These are phyloP conservation scores for Synergus japonicus DNA, from an alignment of 2,888 invertebrate species.

Conservation along the genomic window DNA sequence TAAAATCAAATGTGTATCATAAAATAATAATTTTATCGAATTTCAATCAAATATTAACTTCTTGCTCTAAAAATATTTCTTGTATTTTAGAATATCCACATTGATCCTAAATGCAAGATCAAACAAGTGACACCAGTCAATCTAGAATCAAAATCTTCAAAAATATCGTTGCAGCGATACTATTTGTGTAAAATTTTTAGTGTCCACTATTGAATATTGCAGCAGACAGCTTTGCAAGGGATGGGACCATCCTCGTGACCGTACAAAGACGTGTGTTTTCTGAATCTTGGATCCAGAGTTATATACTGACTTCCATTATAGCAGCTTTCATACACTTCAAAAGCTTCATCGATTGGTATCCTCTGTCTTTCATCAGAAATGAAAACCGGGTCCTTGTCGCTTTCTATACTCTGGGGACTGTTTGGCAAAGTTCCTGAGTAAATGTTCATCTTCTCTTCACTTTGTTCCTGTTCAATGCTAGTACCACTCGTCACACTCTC, in stretches of 20 bases:
- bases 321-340: slow-evolving; percentile 73
- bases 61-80: no score
- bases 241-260: slow-evolving; percentile 60
- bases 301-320: slow-evolving; percentile 58
- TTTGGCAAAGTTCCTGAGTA: slow-evolving; percentile 59
- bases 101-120: no score
- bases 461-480: slow-evolving; percentile 58
- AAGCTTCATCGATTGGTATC: slow-evolving; percentile 71
- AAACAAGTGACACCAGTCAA: neutral
- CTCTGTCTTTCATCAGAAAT: slow-evolving; percentile 56
- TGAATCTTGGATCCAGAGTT: slow-evolving; percentile 50
- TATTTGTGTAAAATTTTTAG: neutral
- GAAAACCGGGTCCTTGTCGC: slow-evolving; percentile 64
- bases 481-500: slow-evolving; percentile 62
- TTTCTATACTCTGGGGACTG: slow-evolving; percentile 60
- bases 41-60: no score
- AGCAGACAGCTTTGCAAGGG: slow-evolving; percentile 72
- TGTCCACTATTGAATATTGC: slow-evolving; percentile 72
- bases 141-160: neutral
- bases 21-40: no score
- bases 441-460: slow-evolving; percentile 45
- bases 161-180: slow-evolving; percentile 32
- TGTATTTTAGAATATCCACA: no score
- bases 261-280: slow-evolving; percentile 45
- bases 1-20: no score